phyloP scores from a whole-genome alignment of 2,113 vertebrate genomes.

The Neogobius melanostomus region DNA sequence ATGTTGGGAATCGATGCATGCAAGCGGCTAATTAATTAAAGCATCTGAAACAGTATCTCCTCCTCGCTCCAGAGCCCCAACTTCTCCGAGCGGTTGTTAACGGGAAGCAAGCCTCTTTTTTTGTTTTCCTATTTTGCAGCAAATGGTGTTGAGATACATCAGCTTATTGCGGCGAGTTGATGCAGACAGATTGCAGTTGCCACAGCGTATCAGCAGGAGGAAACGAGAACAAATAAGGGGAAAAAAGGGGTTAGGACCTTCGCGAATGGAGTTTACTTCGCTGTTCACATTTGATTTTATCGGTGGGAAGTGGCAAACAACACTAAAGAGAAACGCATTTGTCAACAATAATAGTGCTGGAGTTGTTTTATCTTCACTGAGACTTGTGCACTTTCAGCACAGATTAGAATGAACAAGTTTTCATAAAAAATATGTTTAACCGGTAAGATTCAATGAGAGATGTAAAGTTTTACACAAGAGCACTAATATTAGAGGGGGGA shows the following conservation, averaged over 20 bases:
- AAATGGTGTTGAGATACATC: conserved; percentile 11
- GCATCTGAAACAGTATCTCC: conserved; percentile 4
- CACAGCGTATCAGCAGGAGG: conserved; percentile 13
- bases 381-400: not conserved
- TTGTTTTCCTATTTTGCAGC: not conserved
- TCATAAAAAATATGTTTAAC: too few species aligned
- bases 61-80: not conserved
- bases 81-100: not conserved
- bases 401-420: not conserved
- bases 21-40: conserved; percentile 14
- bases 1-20: conserved; percentile 19
- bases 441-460: too few species aligned
- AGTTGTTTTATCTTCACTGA: not conserved
- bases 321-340: conserved; percentile 1
- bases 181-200: conserved; percentile 14
- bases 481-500: too few species aligned
- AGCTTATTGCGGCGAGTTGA: conserved; percentile 11
- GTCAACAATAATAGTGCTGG: not conserved
- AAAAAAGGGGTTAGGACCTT: conserved; percentile 11
- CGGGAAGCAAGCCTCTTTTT: not conserved
- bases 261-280: conserved; percentile 14
- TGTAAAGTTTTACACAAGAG: too few species aligned
- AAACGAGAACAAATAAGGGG: conserved; percentile 27
- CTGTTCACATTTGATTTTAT: conserved; percentile 40
- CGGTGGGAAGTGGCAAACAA: conserved; percentile 1